Percentiles rank a stretch among this genome's conserved stretches.
phyloP scores from a whole-genome alignment of 2,113 vertebrate genomes.

The Charina bottae region DNA sequence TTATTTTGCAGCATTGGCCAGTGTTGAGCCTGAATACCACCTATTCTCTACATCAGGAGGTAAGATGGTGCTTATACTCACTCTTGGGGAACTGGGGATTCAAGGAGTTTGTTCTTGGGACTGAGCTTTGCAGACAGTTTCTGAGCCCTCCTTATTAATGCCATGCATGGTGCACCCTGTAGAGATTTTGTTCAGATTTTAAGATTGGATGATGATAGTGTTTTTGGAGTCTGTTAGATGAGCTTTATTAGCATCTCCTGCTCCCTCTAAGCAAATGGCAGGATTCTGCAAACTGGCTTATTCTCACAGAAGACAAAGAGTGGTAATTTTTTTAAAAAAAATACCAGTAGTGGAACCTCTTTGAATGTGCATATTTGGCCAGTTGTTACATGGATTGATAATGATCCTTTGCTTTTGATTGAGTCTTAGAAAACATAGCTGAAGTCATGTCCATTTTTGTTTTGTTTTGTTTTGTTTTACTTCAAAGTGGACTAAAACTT shows the following conservation, averaged over 20 bases:
- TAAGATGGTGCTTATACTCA: slow-evolving; percentile 67
- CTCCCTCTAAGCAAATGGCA: neutral
- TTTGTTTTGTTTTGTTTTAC: neutral
- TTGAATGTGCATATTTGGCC: neutral
- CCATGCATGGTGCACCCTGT: neutral
- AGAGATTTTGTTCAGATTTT: neutral
- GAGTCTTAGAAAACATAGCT: neutral
- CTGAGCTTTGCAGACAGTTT: neutral
- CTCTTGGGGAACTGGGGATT: slow-evolving; percentile 12
- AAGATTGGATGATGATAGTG: neutral
- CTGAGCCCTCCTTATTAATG: neutral
- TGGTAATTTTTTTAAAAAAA: neutral
- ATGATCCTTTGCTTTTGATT: neutral
- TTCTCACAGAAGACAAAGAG: neutral
- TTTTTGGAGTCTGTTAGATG: slow-evolving; percentile 3
- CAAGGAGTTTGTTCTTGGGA: slow-evolving; percentile 27
- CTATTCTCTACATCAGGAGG: slow-evolving; percentile 60
- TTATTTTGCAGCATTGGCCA: slow-evolving; percentile 61
- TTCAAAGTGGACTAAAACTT: neutral
- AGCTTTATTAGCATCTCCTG: slow-evolving; percentile 4
- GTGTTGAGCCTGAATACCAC: slow-evolving; percentile 50
- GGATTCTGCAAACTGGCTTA: neutral
- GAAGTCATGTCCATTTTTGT: neutral
- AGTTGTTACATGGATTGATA: neutral
- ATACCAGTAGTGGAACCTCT: neutral